Conservation (phyloP, 2,888 invertebrate genomes). For the Coelinius sp. region DNA sequence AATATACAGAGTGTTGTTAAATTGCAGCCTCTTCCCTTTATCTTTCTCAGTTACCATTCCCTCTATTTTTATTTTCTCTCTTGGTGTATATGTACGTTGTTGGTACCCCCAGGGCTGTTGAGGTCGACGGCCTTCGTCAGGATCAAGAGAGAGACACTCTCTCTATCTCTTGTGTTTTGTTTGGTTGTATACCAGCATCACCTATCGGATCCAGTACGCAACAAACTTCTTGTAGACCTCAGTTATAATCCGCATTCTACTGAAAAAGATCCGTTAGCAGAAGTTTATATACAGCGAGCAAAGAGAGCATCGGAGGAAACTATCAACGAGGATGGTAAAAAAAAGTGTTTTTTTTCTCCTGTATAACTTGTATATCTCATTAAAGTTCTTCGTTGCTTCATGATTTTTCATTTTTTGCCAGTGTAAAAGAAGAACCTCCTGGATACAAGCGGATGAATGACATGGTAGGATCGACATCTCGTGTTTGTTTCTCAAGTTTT, state of each 20-base stretch:
- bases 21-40: neutral
- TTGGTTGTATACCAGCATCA: slow-evolving; percentile 63
- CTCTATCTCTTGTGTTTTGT: neutral
- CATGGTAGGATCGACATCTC: neutral
- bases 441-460: neutral
- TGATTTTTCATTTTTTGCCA: neutral
- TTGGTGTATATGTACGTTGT: neutral
- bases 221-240: slow-evolving; percentile 50
- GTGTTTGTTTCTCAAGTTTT: neutral
- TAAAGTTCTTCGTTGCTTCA: slow-evolving; percentile 4
- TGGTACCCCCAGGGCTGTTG: slow-evolving; percentile 28
- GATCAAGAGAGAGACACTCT: slow-evolving; percentile 48
- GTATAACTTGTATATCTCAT: slow-evolving; percentile 5
- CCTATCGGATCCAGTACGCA: slow-evolving; percentile 61
- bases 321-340: slow-evolving; percentile 1
- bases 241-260: slow-evolving; percentile 61
- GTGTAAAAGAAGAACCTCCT: neutral
- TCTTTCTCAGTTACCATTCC: neutral
- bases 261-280: slow-evolving; percentile 58
- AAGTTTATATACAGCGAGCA: slow-evolving; percentile 37
- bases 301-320: slow-evolving; percentile 40
- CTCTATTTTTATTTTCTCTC: neutral
- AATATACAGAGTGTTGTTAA: slow-evolving; percentile 10
- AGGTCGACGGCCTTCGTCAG: slow-evolving; percentile 63
- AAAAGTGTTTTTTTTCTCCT: neutral